Percentiles rank a stretch among this genome's conserved stretches.
Evolutionary conservation across 2,888 invertebrate genomes (phyloP).

Genomic region (Petrolisthes cinctipes): DNA sequence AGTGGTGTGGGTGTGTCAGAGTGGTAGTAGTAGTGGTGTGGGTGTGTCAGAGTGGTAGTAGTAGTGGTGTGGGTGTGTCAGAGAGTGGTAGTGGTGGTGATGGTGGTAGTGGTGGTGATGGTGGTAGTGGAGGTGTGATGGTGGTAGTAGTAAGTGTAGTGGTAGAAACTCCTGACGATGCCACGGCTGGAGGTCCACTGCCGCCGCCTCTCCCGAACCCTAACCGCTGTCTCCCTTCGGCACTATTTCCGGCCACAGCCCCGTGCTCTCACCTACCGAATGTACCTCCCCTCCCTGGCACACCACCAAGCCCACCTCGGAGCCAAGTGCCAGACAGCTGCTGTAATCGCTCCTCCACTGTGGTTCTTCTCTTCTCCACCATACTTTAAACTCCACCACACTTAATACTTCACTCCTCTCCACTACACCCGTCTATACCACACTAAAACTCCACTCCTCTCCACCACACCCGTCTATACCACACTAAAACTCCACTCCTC

Average conservation of each 20-base stretch:
- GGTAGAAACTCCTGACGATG: conserved; percentile 42
- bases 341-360: not conserved
- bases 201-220: conserved; percentile 27
- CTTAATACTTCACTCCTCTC: not conserved
- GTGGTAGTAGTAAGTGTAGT: not conserved
- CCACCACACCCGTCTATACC: no score
- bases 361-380: conserved; percentile 1
- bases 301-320: conserved; percentile 32
- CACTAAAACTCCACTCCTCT: no score
- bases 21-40: not conserved
- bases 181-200: conserved; percentile 55
- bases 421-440: no score
- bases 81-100: not conserved
- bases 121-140: not conserved
- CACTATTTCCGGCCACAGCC: conserved; percentile 53
- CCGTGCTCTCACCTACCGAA: conserved; percentile 11
- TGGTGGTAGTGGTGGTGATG: no score
- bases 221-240: conserved; percentile 39
- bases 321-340: conserved; percentile 38
- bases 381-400: not conserved
- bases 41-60: not conserved
- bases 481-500: no score
- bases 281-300: conserved; percentile 28
- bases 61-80: not conserved
- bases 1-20: not conserved